Percentiles rank a stretch among this genome's conserved stretches.
These are phyloP conservation scores for Chlorospingus flavigularis DNA, from an alignment of 2,797 vertebrate genomes.

Conservation along the genomic window DNA sequence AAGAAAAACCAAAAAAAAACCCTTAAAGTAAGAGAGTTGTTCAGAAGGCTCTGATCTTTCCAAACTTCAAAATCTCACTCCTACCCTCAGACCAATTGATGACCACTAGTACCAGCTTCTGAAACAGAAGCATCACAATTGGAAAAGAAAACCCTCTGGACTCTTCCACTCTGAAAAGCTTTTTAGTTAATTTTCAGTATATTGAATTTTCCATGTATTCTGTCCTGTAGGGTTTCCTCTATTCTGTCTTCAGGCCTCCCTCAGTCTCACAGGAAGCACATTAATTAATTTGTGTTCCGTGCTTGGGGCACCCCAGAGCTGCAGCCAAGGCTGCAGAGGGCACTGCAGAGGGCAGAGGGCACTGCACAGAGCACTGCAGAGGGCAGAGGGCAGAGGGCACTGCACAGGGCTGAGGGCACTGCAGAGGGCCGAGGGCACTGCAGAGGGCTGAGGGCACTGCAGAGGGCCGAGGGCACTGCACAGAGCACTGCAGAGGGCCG, in stretches of 20 bases:
- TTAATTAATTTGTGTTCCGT: rapidly evolving
- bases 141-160: neutral
- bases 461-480: neutral
- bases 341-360: too few species aligned
- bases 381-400: too few species aligned
- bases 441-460: neutral
- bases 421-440: too few species aligned
- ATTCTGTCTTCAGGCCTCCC: neutral
- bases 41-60: neutral
- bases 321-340: neutral
- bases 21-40: neutral
- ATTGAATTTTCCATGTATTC: neutral
- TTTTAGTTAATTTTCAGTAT: neutral
- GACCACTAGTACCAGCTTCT: neutral
- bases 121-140: neutral
- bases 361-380: neutral
- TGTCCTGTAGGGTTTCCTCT: neutral
- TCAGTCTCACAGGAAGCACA: neutral
- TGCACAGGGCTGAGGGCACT: too few species aligned
- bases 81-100: neutral
- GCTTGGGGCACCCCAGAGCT: rapidly evolving
- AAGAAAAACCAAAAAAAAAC: neutral
- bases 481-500: neutral
- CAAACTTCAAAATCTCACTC: neutral
- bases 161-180: neutral